Base-by-base conservation (phyloP, 2,888 invertebrate genomes). In the Hoplodrina ambigua region DNA sequence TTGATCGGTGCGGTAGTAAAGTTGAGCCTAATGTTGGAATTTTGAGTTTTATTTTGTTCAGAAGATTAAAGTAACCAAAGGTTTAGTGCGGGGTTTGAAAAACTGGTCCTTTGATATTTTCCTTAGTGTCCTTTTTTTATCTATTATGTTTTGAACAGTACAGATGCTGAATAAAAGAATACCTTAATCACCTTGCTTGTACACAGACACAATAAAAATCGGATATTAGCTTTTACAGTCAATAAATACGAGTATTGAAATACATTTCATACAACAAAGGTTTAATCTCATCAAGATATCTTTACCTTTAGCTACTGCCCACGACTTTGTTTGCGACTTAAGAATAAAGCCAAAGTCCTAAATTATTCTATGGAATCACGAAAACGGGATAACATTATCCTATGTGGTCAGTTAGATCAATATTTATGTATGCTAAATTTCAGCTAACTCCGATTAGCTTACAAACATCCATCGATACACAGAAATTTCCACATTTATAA, bases 1-100 rank as follows among this genome's bases (percentile, higher is more conserved):
- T 80, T 81, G 66, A 81, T 83, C 67, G 72, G 72, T 58, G 58
- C 56, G 52, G 67, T 72, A 56, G 62, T 83, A 80, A 80, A 75
- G 80, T 83, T 72, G 20, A 37, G 64, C n/a, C 69, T 82, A 66
- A 53, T 57, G 68, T 78, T 62, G 25, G 56, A 13, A 6, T n/a
- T 50, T 69, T 8, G 49, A 56, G 52, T 49, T 10, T 58, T 19
- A 52, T 65, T 53, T 72, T 61, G 54, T 44, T 33, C 30, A 0
- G 10, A 50, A 59, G 44, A 53, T 62, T 65, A 57, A 54, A 44
- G 37, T 57, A n/a, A 58, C 25, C 41, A 62, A 8, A 44, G 2
- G 20, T 59, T 69, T 41, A 55, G 52, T 58, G 4, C 0, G 13
- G 10, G 13, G 33, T 8, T 60, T 56, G n/a, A 13, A 6, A 33